phyloP scores from a whole-genome alignment of 2,113 vertebrate species.

The Oncorhynchus keta region DNA sequence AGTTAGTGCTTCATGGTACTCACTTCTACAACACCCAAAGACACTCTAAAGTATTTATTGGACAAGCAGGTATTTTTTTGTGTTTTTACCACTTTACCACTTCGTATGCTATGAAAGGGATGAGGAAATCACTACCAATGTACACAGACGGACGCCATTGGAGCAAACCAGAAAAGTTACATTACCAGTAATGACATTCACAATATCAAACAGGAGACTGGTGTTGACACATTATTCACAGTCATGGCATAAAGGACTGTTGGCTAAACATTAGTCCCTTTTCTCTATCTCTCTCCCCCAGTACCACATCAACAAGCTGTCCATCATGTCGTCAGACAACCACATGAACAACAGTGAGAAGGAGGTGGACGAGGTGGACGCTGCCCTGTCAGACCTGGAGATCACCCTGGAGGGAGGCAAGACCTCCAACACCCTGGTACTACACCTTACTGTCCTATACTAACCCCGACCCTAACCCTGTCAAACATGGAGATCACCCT shows the following conservation, averaged over 20 bases:
- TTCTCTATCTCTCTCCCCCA: slow-evolving; percentile 54
- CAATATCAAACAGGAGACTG: neutral
- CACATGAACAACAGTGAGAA: slow-evolving; percentile 99
- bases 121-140: neutral
- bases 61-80: slow-evolving; percentile 26
- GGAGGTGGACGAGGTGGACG: slow-evolving; percentile 97
- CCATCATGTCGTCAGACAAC: slow-evolving; percentile 97
- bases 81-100: slow-evolving; percentile 27
- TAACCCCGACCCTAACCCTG: slow-evolving; percentile 71
- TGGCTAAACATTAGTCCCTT: neutral
- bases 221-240: neutral
- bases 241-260: neutral
- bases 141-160: neutral
- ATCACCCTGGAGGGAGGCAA: slow-evolving; percentile 97
- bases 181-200: neutral
- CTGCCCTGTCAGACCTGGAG: slow-evolving; percentile 94
- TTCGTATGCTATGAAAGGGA: slow-evolving; percentile 32
- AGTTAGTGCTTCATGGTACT: neutral
- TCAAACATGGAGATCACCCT: slow-evolving; percentile 95
- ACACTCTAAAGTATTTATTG: slow-evolving; percentile 49
- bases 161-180: neutral
- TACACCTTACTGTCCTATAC: neutral
- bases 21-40: slow-evolving; percentile 11
- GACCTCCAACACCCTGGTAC: slow-evolving; percentile 92
- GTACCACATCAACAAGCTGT: slow-evolving; percentile 99